These are phyloP conservation scores for Nothocercus nigrocapillus DNA, from an alignment of 2,113 vertebrate genomes.

Conservation along the genomic window DNA sequence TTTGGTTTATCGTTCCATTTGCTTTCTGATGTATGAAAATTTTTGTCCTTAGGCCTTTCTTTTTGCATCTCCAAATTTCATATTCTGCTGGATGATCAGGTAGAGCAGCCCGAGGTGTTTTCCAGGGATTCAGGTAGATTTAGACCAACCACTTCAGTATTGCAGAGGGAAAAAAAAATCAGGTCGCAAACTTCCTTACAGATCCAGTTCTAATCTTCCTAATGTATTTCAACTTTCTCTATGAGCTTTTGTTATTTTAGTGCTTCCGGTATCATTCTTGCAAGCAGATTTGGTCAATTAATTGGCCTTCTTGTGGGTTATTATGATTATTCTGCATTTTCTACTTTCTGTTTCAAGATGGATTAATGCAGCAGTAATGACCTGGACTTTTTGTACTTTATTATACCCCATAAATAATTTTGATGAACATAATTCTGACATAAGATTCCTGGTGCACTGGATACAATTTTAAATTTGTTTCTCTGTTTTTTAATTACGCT, in stretches of 20 bases:
- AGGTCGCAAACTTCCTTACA: background rate
- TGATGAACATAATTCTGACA: background rate
- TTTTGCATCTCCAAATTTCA: background rate
- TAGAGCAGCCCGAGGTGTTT: background rate
- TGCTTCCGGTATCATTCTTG: background rate
- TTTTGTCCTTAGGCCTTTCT: background rate
- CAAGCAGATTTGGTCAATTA: background rate
- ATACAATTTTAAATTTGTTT: background rate
- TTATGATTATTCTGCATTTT: background rate
- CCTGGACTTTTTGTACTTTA: background rate
- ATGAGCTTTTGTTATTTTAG: background rate
- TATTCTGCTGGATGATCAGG: background rate
- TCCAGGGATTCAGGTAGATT: background rate
- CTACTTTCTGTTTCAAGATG: background rate
- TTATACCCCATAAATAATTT: background rate
- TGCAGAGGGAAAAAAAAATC: background rate
- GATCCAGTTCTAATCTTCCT: background rate
- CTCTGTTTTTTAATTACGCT: background rate
- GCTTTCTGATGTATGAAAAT: background rate
- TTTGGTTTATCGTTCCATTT: background rate
- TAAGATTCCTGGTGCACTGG: background rate
- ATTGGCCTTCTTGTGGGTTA: background rate
- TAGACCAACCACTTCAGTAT: background rate
- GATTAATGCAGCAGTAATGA: background rate
- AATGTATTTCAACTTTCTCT: background rate